A percentile compares a stretch with the other conserved stretches of the same genome.
Evolutionary conservation across 2,888 invertebrate species (phyloP).

Genomic region (Smittia aterrima): DNA sequence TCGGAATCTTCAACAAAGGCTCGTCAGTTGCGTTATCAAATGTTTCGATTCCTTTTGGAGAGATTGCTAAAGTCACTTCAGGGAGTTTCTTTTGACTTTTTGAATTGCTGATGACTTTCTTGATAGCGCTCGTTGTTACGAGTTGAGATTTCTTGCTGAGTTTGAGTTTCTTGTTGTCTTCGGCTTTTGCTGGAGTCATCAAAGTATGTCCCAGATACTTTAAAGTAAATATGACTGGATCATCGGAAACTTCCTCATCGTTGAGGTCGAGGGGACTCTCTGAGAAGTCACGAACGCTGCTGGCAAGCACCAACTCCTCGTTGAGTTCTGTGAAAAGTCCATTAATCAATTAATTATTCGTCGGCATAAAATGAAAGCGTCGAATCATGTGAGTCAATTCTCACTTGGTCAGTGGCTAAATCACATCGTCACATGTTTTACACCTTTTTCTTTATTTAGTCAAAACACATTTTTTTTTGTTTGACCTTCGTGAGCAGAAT

Average conservation of each 20-base stretch:
- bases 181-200: slow-evolving; percentile 47
- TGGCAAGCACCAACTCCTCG: slow-evolving; percentile 45
- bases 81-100: slow-evolving; percentile 49
- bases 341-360: too few relatives aligned
- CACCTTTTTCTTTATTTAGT: too few relatives aligned
- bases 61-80: slow-evolving; percentile 30
- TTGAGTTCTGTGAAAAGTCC: slow-evolving; percentile 43
- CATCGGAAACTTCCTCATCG: slow-evolving; percentile 44
- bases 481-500: too few relatives aligned
- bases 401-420: too few relatives aligned
- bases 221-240: slow-evolving; percentile 45
- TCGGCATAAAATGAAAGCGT: too few relatives aligned
- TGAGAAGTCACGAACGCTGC: slow-evolving; percentile 44
- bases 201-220: slow-evolving; percentile 49
- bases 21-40: slow-evolving; percentile 69
- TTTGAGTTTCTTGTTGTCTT: slow-evolving; percentile 43
- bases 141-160: slow-evolving; percentile 59
- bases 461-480: too few relatives aligned
- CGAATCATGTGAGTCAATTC: too few relatives aligned
- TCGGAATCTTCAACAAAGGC: slow-evolving; percentile 73
- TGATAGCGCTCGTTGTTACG: slow-evolving; percentile 78
- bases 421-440: too few relatives aligned
- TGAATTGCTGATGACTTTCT: slow-evolving; percentile 68
- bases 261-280: slow-evolving; percentile 41
- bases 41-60: slow-evolving; percentile 65